phyloP scores from a whole-genome alignment of 2,113 vertebrate species.

The Macquaria australasica region DNA sequence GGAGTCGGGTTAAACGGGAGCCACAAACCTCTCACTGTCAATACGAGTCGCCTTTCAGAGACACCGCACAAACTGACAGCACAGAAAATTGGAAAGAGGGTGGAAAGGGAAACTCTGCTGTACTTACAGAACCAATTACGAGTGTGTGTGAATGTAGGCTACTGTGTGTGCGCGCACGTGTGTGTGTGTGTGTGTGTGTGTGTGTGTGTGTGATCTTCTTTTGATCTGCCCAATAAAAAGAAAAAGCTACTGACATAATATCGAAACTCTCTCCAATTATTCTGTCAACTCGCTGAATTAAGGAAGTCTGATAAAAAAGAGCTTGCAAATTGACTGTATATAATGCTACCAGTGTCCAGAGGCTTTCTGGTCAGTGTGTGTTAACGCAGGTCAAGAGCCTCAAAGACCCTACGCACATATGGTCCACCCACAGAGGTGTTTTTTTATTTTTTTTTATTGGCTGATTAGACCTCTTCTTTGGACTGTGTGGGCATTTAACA shows the following conservation, averaged over 20 bases:
- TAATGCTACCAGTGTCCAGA: background rate
- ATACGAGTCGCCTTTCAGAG: constrained; percentile 46
- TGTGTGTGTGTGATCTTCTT: constrained; percentile 22
- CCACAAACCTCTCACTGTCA: constrained; percentile 57
- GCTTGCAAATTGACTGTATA: background rate
- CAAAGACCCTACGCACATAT: background rate
- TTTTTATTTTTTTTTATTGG: background rate
- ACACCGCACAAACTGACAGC: constrained; percentile 67
- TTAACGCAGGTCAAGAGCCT: background rate
- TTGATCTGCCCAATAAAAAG: constrained; percentile 28
- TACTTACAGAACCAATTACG: constrained; percentile 72
- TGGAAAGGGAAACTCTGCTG: constrained; percentile 53
- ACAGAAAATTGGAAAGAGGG: constrained; percentile 69
- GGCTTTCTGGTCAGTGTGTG: background rate
- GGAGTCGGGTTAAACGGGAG: constrained; percentile 26
- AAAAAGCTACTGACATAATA: background rate
- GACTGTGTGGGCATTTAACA: background rate
- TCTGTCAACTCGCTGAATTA: constrained; percentile 30
- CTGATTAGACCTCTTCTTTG: background rate
- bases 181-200: constrained; percentile 21
- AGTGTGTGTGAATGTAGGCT: constrained; percentile 3
- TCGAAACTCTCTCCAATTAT: constrained; percentile 5
- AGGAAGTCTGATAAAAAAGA: constrained; percentile 21
- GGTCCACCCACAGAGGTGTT: background rate
- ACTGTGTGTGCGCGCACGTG: constrained; percentile 3